phyloP scores from a whole-genome alignment of 2,797 vertebrate genomes.

The Perodicticus potto region DNA sequence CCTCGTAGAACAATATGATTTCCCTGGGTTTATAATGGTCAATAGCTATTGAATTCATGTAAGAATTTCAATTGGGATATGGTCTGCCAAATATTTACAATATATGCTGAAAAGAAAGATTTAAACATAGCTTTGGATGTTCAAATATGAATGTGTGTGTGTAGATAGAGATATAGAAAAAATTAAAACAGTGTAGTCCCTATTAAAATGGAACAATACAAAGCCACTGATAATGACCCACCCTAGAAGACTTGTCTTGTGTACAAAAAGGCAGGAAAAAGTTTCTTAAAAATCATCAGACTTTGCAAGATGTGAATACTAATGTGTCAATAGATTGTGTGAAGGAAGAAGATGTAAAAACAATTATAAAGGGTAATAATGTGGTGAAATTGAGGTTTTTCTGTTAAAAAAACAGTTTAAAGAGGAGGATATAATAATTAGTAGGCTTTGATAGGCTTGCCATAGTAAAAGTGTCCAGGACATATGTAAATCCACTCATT shows the following conservation, averaged over 20 bases:
- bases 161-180: background rate
- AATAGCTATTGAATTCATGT: constrained; percentile 76
- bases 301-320: constrained; percentile 2
- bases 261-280: background rate
- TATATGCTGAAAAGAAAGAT: constrained; percentile 59
- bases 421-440: constrained; percentile 14
- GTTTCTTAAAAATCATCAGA: background rate
- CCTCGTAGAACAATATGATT: constrained; percentile 73
- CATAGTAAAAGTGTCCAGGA: background rate
- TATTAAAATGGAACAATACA: constrained; percentile 47
- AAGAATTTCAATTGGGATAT: constrained; percentile 69
- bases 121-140: constrained; percentile 62
- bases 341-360: constrained; percentile 8
- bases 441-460: background rate
- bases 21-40: constrained; percentile 73
- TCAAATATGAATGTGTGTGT: background rate
- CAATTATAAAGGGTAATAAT: background rate
- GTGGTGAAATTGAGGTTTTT: constrained; percentile 4
- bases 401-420: constrained; percentile 9
- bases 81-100: constrained; percentile 69
- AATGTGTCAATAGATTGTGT: constrained; percentile 37
- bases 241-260: background rate
- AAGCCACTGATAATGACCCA: background rate
- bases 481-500: constrained; percentile 10
- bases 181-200: background rate